These are phyloP conservation scores for Thysanoteuthis rhombus DNA, from an alignment of 2,888 invertebrate genomes.

Conservation along the genomic window DNA sequence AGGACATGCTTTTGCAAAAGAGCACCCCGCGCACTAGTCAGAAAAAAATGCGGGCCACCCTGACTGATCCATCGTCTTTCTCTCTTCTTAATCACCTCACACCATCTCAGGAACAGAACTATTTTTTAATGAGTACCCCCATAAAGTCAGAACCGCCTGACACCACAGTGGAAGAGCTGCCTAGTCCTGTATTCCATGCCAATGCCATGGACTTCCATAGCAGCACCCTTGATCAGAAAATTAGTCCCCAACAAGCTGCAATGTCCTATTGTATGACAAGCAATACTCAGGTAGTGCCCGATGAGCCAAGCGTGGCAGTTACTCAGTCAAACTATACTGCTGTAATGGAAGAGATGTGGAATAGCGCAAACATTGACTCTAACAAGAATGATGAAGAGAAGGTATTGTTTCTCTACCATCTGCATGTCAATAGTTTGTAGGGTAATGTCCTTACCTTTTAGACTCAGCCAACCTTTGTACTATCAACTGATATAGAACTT, in stretches of 20 bases:
- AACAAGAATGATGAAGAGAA: constrained; percentile 29
- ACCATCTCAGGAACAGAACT: constrained; percentile 28
- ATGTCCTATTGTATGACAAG: constrained; percentile 27
- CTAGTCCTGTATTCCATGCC: constrained; percentile 21
- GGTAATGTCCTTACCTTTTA: not conserved
- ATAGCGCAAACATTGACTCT: constrained; percentile 18
- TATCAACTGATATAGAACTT: constrained; percentile 12
- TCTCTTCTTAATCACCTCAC: constrained; percentile 29
- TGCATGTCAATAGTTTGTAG: constrained; percentile 24
- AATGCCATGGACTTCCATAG: constrained; percentile 17
- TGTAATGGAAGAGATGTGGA: constrained; percentile 31
- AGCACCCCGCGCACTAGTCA: constrained; percentile 27
- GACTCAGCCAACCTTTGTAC: not conserved
- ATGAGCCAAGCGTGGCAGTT: constrained; percentile 23
- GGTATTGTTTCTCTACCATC: constrained; percentile 25
- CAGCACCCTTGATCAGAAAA: not conserved
- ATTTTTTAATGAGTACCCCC: constrained; percentile 19
- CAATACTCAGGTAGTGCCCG: constrained; percentile 23
- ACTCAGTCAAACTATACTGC: constrained; percentile 29
- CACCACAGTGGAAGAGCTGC: constrained; percentile 30
- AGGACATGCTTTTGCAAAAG: constrained; percentile 31
- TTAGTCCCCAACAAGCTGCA: constrained; percentile 15
- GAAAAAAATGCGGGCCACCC: constrained; percentile 18
- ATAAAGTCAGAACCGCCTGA: constrained; percentile 30
- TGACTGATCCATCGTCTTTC: not conserved